phyloP scores from a whole-genome alignment of 2,888 invertebrate genomes.

The Lepetodrilus schrolli region DNA sequence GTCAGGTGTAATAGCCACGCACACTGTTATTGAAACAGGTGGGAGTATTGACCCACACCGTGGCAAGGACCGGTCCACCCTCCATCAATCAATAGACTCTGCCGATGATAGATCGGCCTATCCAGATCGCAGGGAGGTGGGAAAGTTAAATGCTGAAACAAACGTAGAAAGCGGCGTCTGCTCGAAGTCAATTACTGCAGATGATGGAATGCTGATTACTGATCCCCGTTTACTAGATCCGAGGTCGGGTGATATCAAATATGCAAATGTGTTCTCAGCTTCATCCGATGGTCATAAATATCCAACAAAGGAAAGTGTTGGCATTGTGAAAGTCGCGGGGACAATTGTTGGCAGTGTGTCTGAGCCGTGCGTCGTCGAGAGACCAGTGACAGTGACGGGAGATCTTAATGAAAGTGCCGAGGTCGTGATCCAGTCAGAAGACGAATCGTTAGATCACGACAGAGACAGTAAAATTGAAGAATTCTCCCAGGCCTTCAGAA shows the following conservation, averaged over 20 bases:
- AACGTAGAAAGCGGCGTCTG: neutral
- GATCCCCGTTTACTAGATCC: neutral
- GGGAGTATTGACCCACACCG: conserved; percentile 9
- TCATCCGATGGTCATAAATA: neutral
- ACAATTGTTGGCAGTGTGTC: conserved; percentile 9
- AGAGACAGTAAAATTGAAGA: neutral
- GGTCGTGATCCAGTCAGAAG: neutral
- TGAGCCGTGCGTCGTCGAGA: neutral
- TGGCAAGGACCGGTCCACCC: neutral
- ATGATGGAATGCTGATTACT: conserved; percentile 25
- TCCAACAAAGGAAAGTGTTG: neutral
- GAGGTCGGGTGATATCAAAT: neutral
- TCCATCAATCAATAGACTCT: neutral
- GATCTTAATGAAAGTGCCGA: neutral
- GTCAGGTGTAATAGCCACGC: neutral
- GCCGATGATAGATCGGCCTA: neutral
- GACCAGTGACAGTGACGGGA: neutral
- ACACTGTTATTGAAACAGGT: conserved; percentile 1
- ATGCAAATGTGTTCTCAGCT: conserved; percentile 8
- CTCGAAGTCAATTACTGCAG: neutral
- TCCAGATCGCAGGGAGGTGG: conserved; percentile 2
- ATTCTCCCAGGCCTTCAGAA: neutral
- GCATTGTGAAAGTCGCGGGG: neutral
- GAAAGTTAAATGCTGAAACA: conserved; percentile 17
- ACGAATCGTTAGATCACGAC: conserved; percentile 1